Evolutionary conservation across 2,888 invertebrate genomes (phyloP).

Genomic region (Amphimallon solstitiale): DNA sequence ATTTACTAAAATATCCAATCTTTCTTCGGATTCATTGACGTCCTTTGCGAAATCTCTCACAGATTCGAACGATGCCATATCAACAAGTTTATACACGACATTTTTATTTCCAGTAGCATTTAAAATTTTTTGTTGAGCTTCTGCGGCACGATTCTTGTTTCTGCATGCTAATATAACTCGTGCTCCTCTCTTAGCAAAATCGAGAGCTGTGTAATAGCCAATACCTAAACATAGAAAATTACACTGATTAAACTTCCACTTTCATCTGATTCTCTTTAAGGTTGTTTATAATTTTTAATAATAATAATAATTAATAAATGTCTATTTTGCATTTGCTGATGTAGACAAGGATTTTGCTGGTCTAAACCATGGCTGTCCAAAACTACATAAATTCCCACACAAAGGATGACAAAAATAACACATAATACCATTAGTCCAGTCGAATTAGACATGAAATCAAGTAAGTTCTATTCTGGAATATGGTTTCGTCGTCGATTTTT

Average conservation of each 20-base stretch:
- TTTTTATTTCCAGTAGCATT: slow-evolving; percentile 55
- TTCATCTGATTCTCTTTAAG: too few species aligned
- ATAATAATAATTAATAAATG: too few species aligned
- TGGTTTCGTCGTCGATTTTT: too few species aligned
- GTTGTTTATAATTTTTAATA: too few species aligned
- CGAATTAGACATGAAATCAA: too few species aligned
- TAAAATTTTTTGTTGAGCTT: slow-evolving; percentile 48
- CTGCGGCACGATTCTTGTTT: slow-evolving; percentile 50
- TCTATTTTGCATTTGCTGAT: too few species aligned
- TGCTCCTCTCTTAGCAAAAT: slow-evolving; percentile 64
- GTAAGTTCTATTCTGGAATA: too few species aligned
- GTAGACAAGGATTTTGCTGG: too few species aligned
- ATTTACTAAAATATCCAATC: slow-evolving; percentile 71
- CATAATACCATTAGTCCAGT: too few species aligned
- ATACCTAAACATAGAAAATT: slow-evolving; percentile 54
- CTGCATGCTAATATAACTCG: slow-evolving; percentile 67
- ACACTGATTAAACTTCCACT: background rate
- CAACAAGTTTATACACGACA: slow-evolving; percentile 61
- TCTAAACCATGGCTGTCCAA: too few species aligned
- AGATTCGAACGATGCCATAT: slow-evolving; percentile 67
- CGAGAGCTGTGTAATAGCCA: slow-evolving; percentile 59
- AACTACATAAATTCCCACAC: too few species aligned
- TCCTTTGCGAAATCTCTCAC: slow-evolving; percentile 70
- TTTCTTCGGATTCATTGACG: slow-evolving; percentile 65
- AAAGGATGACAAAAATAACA: too few species aligned